Evolutionary conservation across 2,113 vertebrate genomes (phyloP), one percentile per base, ranked within the genome.

Genomic region (Hepsetus odoe): DNA sequence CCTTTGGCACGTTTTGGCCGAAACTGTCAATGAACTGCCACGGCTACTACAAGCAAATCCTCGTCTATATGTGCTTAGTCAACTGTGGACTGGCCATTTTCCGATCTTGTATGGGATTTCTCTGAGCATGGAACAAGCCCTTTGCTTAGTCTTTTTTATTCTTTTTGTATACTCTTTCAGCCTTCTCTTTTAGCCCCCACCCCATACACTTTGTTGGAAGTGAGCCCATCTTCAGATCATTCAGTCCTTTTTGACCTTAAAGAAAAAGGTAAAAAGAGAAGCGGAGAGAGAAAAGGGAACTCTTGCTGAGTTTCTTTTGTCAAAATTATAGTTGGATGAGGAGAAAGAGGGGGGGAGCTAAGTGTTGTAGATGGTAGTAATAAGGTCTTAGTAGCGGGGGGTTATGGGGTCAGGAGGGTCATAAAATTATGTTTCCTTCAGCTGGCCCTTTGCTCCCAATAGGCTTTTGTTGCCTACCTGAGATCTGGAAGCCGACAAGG

Each of bases 271-370:
- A 82, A 73, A 80, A 51, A 80, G 71, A 81, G 32, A 74, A 88
- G 85, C 77, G 72, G 80, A 84, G 82, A 86, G 83, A 82, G 87
- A 90, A 85, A 79, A 72, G 69, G 66, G 80, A 81, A 90, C 87
- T 88, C 87, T 91, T 86, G 91, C 87, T 86, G 89, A 85, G 88
- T 86, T 88, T 83, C 91, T 89, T 92, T 93, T 92, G 92, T 93
- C 86, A 76, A 75, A 87, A 77, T 88, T 87, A 88, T 91, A 84
- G 84, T 89, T 81, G 80, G 82, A 85, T 81, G 83, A 82, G 84
- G 30, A 59, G 59, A 79, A 81, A 61, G 78, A 65, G 46, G 76
- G 84, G 85, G 77, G 85, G 32, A 80, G 65, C 83, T 79, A 76
- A 80, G 88, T 81, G 75, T 77, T 83, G 84, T 86, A 85, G 87